Evolutionary conservation across 2,797 vertebrate genomes (phyloP), one percentile per base, ranked within the genome.

Genomic region (Mus minutoides): DNA sequence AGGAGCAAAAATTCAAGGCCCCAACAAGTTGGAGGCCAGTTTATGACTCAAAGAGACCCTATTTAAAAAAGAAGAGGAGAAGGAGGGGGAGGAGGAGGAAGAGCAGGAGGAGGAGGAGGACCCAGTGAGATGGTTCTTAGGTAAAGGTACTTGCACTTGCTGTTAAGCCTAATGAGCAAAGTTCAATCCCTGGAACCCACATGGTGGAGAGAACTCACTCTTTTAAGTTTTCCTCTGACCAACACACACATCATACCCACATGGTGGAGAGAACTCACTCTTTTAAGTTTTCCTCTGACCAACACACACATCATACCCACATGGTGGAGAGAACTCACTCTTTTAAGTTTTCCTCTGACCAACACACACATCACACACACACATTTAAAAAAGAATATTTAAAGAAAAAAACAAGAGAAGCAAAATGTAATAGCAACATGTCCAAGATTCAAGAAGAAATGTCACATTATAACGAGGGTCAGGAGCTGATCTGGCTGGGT

Each of bases 31-130:
- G 16, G 40, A 75, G 52, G 37, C 26, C 52, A 56, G n/a, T 34
- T 52, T 73, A 73, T 14, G n/a, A 17, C 49, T 71, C 34, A 16
- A 17, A 73, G 52, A 73, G 69, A 88, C 43, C 19, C 19, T 67
- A n/a, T 85, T 21, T 31, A 34, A 31, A 19, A 69, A 10, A 46
- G 22, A 3, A 31, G 2, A n/a, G 16, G n/a, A 34, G 14, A 24
- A 24, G 8, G n/a, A 1, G 3, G 19, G 31, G 12, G 9, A 46
- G 34, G 22, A 26, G 14, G n/a, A 2, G 6, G 12, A 29, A 1
- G 34, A 11, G 46, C 8, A 12, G 7, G 8, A 24, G 22, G n/a
- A 2, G 10, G 21, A 64, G 8, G 2, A 49, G 6, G 3, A 49
- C 29, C 26, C 58, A 49, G 40, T 14, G 29, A 49, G 60, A n/a